Evolutionary conservation across 2,797 vertebrate species (phyloP), one percentile per base, ranked within the genome.

Genomic region (Ciconia nigra): DNA sequence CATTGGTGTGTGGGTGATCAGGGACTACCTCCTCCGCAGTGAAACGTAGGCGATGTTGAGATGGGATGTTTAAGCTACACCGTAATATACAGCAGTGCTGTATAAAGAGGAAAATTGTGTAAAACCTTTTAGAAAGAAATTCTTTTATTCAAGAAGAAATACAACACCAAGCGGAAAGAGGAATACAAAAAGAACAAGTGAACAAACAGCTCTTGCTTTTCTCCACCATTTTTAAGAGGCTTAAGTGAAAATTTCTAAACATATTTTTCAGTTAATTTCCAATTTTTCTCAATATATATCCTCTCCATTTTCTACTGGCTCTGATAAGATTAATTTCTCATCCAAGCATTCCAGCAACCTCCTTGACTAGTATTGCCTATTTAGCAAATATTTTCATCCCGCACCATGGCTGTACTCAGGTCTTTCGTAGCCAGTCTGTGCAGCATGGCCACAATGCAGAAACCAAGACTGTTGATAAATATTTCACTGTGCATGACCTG

Each of bases 11-110:
- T 20, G 58, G 47, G 54, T 22, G 33, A 70, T 28, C 39, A 37
- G 55, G 19, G 24, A 33, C 19, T 18, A 46, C 8, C 33, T 74
- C 31, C 59, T 84, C 26, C 2, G 0, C 46, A 39, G 37, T 9
- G 24, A 82, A 81, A 83, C 0, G 1, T 0, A 26, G 15, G 37
- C 0, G 4, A 58, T 25, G 26, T 10, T 88, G 69, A 9, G 42
- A 66, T 6, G 20, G 46, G 55, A 72, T 35, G 3, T 28, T 62
- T 55, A 82, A 73, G 54, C 18, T 54, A 47, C 10, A 4, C 9
- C 1, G 0, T 47, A n/a, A 83, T 7, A 54, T 3, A 47, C 20
- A 67, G 25, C 51, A 83, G 21, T 42, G 47, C 7, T 25, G 3
- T 42, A 46, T 15, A 80, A 67, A 59, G 19, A 8, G 25, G 11